A percentile compares a stretch with the other conserved stretches of the same genome.
These are phyloP conservation scores for Ochlodes sylvanus DNA, from an alignment of 2,888 invertebrate genomes.

Conservation along the genomic window DNA sequence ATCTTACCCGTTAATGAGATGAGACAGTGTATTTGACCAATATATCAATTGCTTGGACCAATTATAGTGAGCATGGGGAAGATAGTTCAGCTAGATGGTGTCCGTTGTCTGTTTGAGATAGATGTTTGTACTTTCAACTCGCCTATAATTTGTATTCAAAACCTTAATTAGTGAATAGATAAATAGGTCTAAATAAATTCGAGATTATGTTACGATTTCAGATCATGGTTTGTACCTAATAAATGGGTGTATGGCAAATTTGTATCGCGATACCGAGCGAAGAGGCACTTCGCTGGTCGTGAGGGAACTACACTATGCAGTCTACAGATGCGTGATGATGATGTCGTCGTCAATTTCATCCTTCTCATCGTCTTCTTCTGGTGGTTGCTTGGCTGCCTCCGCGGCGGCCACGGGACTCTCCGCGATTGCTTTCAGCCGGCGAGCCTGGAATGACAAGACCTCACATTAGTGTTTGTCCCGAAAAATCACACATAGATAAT, in stretches of 20 bases:
- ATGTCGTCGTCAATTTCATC: conserved; percentile 96
- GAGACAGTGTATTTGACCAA: neutral
- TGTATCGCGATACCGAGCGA: conserved; percentile 12
- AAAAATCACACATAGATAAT: too few relatives aligned
- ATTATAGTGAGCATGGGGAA: neutral
- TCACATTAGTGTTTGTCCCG: neutral
- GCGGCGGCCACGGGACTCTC: conserved; percentile 86
- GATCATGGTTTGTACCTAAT: conserved; percentile 51
- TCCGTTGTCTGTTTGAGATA: neutral
- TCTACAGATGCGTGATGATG: conserved; percentile 92
- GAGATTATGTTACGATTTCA: conserved; percentile 56
- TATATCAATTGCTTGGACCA: too few relatives aligned
- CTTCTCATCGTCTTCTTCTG: conserved; percentile 94
- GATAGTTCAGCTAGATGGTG: neutral
- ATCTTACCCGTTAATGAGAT: neutral
- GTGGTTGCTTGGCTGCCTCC: conserved; percentile 88
- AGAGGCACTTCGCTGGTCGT: neutral
- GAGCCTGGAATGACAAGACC: conserved; percentile 70
- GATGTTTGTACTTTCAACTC: conserved; percentile 39
- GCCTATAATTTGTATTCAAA: conserved; percentile 33
- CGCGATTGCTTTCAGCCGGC: conserved; percentile 90
- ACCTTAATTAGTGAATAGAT: conserved; percentile 62
- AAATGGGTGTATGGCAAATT: conserved; percentile 49
- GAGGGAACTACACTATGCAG: conserved; percentile 11
- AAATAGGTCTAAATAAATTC: conserved; percentile 66